Conservation (phyloP, 2,888 invertebrate genomes). For the Luffia ferchaultella region DNA sequence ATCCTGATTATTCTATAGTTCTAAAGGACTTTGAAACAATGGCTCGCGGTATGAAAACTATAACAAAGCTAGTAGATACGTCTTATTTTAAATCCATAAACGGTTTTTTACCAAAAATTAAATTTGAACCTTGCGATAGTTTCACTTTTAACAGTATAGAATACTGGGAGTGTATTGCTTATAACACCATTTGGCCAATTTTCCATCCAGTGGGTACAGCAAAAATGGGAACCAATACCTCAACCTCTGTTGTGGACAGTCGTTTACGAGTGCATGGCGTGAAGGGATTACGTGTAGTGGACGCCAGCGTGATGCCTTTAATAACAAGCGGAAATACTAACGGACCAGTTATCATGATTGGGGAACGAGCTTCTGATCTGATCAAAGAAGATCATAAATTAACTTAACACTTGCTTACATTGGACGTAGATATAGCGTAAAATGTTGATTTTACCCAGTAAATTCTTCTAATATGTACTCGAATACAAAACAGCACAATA, state of each 20-base stretch:
- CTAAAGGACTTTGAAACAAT: slow-evolving; percentile 50
- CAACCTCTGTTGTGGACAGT: slow-evolving; percentile 68
- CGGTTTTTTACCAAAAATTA: slow-evolving; percentile 26
- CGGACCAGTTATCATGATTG: slow-evolving; percentile 82
- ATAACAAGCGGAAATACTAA: slow-evolving; percentile 82
- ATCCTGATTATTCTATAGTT: slow-evolving; percentile 69
- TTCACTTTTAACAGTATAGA: slow-evolving; percentile 23
- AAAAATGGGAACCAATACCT: slow-evolving; percentile 5
- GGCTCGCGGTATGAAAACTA: slow-evolving; percentile 27
- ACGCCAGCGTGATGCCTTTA: slow-evolving; percentile 81
- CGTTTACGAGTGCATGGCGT: slow-evolving; percentile 71
- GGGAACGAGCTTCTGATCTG: slow-evolving; percentile 77
- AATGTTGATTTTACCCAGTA: no score
- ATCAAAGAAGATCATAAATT: slow-evolving; percentile 68
- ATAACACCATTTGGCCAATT: slow-evolving; percentile 40
- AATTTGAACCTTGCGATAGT: slow-evolving; percentile 26
- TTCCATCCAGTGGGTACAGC: slow-evolving; percentile 8
- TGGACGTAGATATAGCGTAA: no score
- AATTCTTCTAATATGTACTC: no score
- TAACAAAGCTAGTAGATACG: slow-evolving; percentile 27
- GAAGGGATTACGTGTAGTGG: slow-evolving; percentile 71
- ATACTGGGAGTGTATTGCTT: slow-evolving; percentile 36
- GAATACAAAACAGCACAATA: no score
- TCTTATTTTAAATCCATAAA: slow-evolving; percentile 28
- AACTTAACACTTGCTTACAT: no score